phyloP scores from a whole-genome alignment of 2,113 vertebrate genomes.

The Malurus melanocephalus region DNA sequence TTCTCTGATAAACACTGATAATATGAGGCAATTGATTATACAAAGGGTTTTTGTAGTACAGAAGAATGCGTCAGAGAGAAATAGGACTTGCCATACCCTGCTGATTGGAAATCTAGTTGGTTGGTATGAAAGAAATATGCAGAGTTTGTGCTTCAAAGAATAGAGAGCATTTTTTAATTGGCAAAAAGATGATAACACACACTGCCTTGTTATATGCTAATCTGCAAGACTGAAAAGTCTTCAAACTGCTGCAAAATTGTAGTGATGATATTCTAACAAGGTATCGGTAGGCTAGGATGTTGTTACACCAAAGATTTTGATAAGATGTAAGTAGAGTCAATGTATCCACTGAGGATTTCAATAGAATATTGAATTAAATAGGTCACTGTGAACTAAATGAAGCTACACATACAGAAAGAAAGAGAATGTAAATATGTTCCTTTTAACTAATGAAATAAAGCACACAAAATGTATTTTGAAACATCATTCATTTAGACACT shows the following conservation, averaged over 20 bases:
- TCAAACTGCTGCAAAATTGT: neutral
- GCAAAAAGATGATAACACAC: neutral
- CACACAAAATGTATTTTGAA: neutral
- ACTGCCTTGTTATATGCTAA: neutral
- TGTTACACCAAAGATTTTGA: neutral
- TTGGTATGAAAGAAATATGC: neutral
- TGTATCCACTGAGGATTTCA: neutral
- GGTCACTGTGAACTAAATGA: neutral
- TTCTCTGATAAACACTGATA: neutral
- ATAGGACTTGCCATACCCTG: neutral
- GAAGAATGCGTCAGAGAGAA: neutral
- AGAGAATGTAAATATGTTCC: neutral
- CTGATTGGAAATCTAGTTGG: neutral
- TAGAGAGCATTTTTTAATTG: neutral
- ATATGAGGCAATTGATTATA: neutral
- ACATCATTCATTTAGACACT: neutral
- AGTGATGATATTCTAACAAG: neutral
- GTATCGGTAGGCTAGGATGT: neutral
- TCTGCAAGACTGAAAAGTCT: neutral
- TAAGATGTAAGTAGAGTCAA: neutral
- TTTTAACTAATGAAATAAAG: neutral
- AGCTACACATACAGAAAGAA: neutral
- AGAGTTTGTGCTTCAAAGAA: neutral
- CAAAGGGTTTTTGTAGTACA: neutral
- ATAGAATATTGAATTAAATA: conserved; percentile 3